Percentiles rank a stretch among this genome's conserved stretches.
phyloP scores from a whole-genome alignment of 2,888 invertebrate species.

The Eupithecia subumbrata region DNA sequence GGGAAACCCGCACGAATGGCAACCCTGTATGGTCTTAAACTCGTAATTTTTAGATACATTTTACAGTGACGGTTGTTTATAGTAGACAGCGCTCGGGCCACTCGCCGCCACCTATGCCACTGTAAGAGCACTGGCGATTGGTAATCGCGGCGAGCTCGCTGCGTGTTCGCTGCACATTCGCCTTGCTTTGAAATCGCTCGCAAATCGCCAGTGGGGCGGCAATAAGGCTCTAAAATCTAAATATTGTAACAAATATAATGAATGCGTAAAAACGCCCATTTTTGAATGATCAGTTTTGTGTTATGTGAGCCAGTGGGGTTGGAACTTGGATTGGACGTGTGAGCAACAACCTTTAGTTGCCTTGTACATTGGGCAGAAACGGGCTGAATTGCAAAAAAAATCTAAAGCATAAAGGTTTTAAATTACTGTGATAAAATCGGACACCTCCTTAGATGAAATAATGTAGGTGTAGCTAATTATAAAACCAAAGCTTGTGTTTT shows the following conservation, averaged over 20 bases:
- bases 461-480: constrained; percentile 12
- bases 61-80: not conserved
- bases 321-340: not conserved
- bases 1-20: no score
- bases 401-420: not conserved
- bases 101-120: no score
- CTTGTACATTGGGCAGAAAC: not conserved
- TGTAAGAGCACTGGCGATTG: no score
- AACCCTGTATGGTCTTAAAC: no score
- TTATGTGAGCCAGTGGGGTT: not conserved
- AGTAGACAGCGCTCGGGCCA: not conserved
- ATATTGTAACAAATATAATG: no score
- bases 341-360: not conserved
- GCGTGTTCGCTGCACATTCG: no score
- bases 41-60: not conserved
- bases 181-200: no score
- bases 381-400: not conserved
- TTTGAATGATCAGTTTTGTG: not conserved
- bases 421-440: not conserved
- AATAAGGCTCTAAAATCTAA: no score
- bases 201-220: no score
- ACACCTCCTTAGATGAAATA: not conserved
- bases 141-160: no score
- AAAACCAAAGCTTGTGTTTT: constrained; percentile 3
- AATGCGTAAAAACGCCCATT: no score